Percentiles rank a stretch among this genome's conserved stretches.
These are phyloP conservation scores for Sebastes kiyomatsui DNA, from an alignment of 2,797 vertebrate species.

Conservation along the genomic window DNA sequence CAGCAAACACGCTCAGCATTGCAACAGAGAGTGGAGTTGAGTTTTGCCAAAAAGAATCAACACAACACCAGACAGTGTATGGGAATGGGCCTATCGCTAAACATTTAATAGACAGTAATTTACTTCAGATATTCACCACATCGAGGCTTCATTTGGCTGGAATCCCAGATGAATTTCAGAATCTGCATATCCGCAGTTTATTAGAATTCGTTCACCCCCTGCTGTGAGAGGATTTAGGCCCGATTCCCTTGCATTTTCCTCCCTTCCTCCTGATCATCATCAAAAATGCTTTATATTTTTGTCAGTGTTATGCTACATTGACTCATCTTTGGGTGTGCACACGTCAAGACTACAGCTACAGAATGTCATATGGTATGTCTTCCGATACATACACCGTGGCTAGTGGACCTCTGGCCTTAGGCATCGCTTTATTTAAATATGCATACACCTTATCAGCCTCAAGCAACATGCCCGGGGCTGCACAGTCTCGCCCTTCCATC, in stretches of 20 bases:
- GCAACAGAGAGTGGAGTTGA: conserved; percentile 13
- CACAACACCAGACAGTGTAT: background rate
- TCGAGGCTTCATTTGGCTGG: background rate
- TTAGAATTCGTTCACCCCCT: background rate
- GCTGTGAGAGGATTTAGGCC: background rate
- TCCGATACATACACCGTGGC: background rate
- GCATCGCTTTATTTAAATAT: conserved; percentile 35
- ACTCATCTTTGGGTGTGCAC: background rate
- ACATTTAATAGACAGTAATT: background rate
- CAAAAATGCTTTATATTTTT: background rate
- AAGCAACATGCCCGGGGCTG: conserved; percentile 14
- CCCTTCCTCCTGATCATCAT: background rate
- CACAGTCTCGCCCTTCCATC: background rate
- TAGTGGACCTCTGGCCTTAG: conserved; percentile 11
- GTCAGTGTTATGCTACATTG: background rate
- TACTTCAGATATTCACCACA: background rate
- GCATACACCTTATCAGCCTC: conserved; percentile 16
- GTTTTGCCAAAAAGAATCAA: conserved; percentile 8
- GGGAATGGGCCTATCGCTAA: background rate
- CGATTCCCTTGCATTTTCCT: background rate
- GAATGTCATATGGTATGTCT: background rate
- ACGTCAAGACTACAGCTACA: background rate
- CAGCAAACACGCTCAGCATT: conserved; percentile 22
- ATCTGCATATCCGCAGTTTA: background rate
- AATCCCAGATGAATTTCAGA: background rate